These are phyloP conservation scores for Cossypha polioptera DNA, from an alignment of 2,797 vertebrate species.

Conservation along the genomic window DNA sequence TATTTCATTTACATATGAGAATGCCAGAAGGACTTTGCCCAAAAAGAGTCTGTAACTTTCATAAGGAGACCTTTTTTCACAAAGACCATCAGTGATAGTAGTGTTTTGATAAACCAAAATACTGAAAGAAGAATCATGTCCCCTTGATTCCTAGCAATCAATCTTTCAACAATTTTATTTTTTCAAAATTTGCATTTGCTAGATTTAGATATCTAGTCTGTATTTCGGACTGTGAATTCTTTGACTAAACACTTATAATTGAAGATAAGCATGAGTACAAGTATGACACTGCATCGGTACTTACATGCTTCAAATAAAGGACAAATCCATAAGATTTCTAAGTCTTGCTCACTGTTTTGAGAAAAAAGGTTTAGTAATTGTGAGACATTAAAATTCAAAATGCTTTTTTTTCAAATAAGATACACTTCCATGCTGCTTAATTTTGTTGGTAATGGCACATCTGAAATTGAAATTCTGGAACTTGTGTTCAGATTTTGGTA, in stretches of 20 bases:
- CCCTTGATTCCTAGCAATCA: neutral
- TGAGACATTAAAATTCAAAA: neutral
- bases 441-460: neutral
- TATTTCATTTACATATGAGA: neutral
- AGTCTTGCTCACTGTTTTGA: neutral
- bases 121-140: neutral
- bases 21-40: neutral
- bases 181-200: neutral
- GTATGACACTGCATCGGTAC: neutral
- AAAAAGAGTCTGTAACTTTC: neutral
- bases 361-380: neutral
- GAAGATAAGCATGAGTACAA: neutral
- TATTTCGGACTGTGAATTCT: neutral
- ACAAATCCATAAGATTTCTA: neutral
- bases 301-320: neutral
- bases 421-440: neutral
- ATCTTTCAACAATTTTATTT: neutral
- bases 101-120: neutral
- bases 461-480: neutral
- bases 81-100: neutral
- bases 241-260: neutral
- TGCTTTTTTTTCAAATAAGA: neutral
- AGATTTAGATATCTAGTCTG: neutral
- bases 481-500: neutral
- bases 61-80: neutral